Evolutionary conservation across 2,113 vertebrate species (phyloP), one percentile per base, ranked within the genome.

Genomic region (Cichladusa arquata): DNA sequence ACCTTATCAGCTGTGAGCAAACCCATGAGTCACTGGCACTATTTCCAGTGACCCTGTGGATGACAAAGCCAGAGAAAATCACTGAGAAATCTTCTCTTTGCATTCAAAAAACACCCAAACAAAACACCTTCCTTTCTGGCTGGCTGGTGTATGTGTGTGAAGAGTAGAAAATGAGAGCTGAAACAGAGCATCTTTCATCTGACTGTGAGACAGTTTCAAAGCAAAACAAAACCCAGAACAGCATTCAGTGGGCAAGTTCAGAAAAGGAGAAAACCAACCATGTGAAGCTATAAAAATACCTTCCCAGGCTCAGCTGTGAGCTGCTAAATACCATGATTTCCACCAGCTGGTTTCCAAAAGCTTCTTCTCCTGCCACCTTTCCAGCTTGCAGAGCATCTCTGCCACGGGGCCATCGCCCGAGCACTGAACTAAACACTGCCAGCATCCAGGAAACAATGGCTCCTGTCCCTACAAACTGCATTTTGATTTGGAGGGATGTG

Each of bases 261-360:
- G 48, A 70, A 71, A 78, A 81, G 36, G 34, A 67, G 45, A 58
- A 71, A 62, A 34, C 7, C 20, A 42, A 34, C 40, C 33, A 10
- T 26, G 36, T 47, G 53, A 95, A 90, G 70, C 70, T 94, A 89
- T 78, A 96, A 95, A 96, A 96, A 95, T 88, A 94, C 72, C 90
- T 96, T 86, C 79, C 71, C 33, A 48, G 48, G 45, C 73, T 92
- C 86, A 66, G 54, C 77, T 94, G 57, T 34, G 88, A 87, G 77
- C 93, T 86, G 65, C 67, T 64, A 95, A 95, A 95, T 86, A 90
- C 24, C 60, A 64, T 18, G 8, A 69, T 66, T 94, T 76, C 79
- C 60, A 94, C 60, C 90, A 81, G 81, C 88, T 88, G 76, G 8
- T 81, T 74, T 71, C n/a, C 72, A 81, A 91, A 93, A 86, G 54